Percentiles rank a stretch among this genome's conserved stretches.
phyloP scores from a whole-genome alignment of 2,888 invertebrate genomes.

The Hypomecis atomaria region DNA sequence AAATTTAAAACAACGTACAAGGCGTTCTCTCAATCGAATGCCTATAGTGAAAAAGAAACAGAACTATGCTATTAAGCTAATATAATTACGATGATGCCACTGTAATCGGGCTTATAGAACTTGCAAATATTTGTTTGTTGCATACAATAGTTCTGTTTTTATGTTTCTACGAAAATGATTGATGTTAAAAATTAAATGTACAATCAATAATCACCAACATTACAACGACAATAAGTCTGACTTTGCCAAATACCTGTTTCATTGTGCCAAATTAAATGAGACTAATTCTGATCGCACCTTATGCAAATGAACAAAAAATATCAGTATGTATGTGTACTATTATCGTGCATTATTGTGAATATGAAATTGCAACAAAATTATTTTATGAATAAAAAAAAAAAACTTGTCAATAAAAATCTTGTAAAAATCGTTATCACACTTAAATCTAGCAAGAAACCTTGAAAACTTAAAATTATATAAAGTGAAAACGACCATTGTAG shows the following conservation, averaged over 20 bases:
- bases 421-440: slow-evolving; percentile 3
- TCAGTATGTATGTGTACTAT: too few species aligned
- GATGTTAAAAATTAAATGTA: neutral
- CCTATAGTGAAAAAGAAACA: too few species aligned
- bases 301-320: neutral
- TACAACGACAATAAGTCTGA: slow-evolving; percentile 14
- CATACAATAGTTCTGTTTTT: neutral
- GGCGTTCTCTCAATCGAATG: too few species aligned
- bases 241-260: slow-evolving; percentile 8
- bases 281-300: slow-evolving; percentile 6
- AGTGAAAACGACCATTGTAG: slow-evolving; percentile 34
- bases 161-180: neutral
- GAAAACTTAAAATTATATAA: slow-evolving; percentile 1
- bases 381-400: neutral
- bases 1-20: too few species aligned
- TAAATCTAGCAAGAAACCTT: neutral
- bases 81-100: too few species aligned
- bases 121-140: neutral
- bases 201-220: neutral
- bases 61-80: too few species aligned
- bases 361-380: neutral
- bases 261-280: slow-evolving; percentile 1
- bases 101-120: too few species aligned
- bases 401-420: neutral
- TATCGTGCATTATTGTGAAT: too few species aligned